Percentiles rank a stretch among this genome's conserved stretches.
These are phyloP conservation scores for Alfaro cultratus DNA, from an alignment of 2,797 vertebrate genomes.

Conservation along the genomic window DNA sequence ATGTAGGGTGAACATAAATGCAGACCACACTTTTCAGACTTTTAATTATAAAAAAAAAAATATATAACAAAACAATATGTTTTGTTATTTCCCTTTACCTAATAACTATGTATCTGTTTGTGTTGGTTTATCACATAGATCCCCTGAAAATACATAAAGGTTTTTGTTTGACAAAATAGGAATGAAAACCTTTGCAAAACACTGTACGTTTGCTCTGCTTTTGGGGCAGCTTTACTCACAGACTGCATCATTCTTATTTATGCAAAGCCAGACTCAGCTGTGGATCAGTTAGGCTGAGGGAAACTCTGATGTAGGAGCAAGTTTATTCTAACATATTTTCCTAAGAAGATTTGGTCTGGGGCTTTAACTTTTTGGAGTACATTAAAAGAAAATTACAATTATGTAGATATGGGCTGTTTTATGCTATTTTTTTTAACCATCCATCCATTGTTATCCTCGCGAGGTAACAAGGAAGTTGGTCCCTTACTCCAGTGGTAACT, in stretches of 20 bases:
- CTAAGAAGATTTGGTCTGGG: constrained; percentile 35
- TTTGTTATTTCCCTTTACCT: neutral
- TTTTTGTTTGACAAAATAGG: constrained; percentile 2
- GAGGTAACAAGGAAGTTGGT: no score
- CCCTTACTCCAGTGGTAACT: no score
- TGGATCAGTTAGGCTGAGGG: constrained; percentile 52
- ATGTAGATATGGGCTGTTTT: neutral
- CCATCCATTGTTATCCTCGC: neutral
- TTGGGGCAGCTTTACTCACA: constrained; percentile 59
- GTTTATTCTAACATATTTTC: constrained; percentile 29
- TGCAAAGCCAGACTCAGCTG: constrained; percentile 55
- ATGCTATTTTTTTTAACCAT: neutral
- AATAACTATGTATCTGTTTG: neutral
- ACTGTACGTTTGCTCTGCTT: constrained; percentile 27
- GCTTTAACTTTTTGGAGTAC: constrained; percentile 2
- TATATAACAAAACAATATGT: neutral
- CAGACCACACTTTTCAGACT: neutral
- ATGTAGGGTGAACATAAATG: neutral
- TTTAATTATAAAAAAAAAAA: neutral
- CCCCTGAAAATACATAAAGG: neutral
- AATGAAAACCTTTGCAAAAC: neutral
- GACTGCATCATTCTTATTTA: constrained; percentile 64
- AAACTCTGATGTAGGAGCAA: constrained; percentile 46
- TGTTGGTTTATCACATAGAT: neutral
- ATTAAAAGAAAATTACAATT: neutral